Base-by-base conservation (phyloP, 2,797 vertebrate species). In the Geotrypetes seraphini region DNA sequence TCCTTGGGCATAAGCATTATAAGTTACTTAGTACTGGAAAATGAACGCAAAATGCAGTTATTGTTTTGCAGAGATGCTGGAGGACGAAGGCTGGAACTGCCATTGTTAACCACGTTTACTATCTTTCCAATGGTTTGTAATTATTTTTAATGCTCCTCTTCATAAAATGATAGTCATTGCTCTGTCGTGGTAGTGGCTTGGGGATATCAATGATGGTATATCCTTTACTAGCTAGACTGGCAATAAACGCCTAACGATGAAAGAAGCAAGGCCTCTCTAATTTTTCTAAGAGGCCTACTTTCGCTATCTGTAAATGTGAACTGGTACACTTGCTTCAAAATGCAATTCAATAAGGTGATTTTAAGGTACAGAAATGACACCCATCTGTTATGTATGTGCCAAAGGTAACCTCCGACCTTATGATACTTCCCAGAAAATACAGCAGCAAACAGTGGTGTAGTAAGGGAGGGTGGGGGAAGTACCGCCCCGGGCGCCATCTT, bases 131-230 rank as follows among this genome's bases (percentile, higher is more conserved):
- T 26, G 36, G 33, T 59, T 66, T 63, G 26, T 53, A 41, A 44
- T 73, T 73, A 63, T 55, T 53, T 52, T 54, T 59, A 63, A 64
- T 64, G 50, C 47, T 28, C 38, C 54, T 50, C 33, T 61, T 65
- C 59, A 62, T 46, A 47, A 60, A 59, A 61, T 50, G 51, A 36
- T 36, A 64, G 56, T 39, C 52, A 39, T 36, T 70, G 30, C 44
- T 57, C 42, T 65, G 31, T 59, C 39, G 30, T 48, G 42, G 41
- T 10, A 47, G 31, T 29, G 23, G 16, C 31, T 57, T 43, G 54
- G 57, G 47, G 53, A 53, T 30, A 4, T 21, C 22, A 52, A 33
- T 47, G 43, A 33, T 38, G 63, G 34, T 2, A 21, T 22, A 47
- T 53, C 50, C 42, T 56, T 53, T 30, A 28, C 32, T 16, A 58